Base-by-base conservation (phyloP, 2,797 vertebrate genomes). In the Myotis vivesi region DNA sequence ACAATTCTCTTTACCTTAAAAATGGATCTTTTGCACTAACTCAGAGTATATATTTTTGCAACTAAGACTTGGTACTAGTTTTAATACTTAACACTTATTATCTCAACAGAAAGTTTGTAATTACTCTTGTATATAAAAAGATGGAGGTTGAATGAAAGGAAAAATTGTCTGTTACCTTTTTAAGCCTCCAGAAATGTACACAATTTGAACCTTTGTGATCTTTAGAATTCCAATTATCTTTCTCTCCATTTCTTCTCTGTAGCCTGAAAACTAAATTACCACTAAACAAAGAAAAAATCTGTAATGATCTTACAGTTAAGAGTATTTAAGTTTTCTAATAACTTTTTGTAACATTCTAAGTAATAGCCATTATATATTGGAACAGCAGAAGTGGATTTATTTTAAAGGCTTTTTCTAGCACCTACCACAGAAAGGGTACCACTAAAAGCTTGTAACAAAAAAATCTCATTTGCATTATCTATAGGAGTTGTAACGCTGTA, bases 11-110 rank as follows among this genome's bases (percentile, higher is more conserved):
- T 91, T 95, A 94, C 77, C 68, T 91, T 94, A 88, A 97, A 91
- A 96, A 85, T 93, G 94, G 92, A 96, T 81, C n/a, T 95, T 97
- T 98, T 98, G 96, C 97, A 98, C 97, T 97, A 53, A 95, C 93
- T 96, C 90, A 96, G 96, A 97, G 96, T 96, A 91, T 66, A 19
- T 93, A 94, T 91, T 87, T 97, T 97, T 97, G 84, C 75, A 90
- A 93, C 28, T 93, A 92, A 94, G 72, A 62, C 36, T 84, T 91
- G 95, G 87, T 88, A 89, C 92, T 96, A 75, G 49, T 87, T 82
- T 73, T 95, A 80, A 87, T 90, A 92, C 41, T 55, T 86, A 92
- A 95, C 85, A 89, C 9, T 84, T 92, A 30, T 5, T 92, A 57
- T 83, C 82, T 57, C 77, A 92, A 89, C 41, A 92, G 13, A 77